Base-by-base conservation (phyloP, 2,113 vertebrate species). In the Felis chaus region DNA sequence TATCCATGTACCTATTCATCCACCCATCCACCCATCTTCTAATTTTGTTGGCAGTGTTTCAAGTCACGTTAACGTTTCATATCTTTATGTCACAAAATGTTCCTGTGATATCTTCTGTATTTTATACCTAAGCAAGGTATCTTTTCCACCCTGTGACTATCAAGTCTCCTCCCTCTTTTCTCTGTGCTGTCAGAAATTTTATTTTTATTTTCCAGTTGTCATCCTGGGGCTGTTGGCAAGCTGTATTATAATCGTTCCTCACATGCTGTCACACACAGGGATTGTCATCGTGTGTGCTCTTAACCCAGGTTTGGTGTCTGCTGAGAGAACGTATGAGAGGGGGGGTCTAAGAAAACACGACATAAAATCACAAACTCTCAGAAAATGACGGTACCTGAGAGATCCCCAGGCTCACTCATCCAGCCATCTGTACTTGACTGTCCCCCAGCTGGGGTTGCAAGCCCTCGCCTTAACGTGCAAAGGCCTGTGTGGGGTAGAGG, bases 281-380 rank as follows among this genome's bases (percentile, higher is more conserved):
- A 14, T 36, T 12, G 41, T 69, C 63, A 48, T 36, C 19, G 1
- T 3, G 83, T 23, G 12, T 23, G 63, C 41, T 5, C 19, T n/a
- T 23, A 7, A 48, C 31, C 13, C 12, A 31, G 13, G 36, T 19
- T 41, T 21, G 0, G 19, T 45, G 39, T 76, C 31, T 11, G 87
- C 13, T 16, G 36, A 63, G n/a, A 1, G 2, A 27, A 5, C 1
- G 10, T 12, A 5, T 31, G 25, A 21, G 7, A 6, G 2, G 10
- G 6, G 6, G 16, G 5, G 21, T 14, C 86, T 36, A 18, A 57
- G 68, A 9, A 39, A 71, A 88, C n/a, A 8, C 9, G 29, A 13
- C 0, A 4, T 29, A 71, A 73, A 39, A 7, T 73, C 48, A 39
- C 16, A 33, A 39, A 36, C 6, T 36, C 33, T 53, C 45, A 3